phyloP scores from a whole-genome alignment of 2,797 vertebrate species.

The Acrossocheilus fasciatus region DNA sequence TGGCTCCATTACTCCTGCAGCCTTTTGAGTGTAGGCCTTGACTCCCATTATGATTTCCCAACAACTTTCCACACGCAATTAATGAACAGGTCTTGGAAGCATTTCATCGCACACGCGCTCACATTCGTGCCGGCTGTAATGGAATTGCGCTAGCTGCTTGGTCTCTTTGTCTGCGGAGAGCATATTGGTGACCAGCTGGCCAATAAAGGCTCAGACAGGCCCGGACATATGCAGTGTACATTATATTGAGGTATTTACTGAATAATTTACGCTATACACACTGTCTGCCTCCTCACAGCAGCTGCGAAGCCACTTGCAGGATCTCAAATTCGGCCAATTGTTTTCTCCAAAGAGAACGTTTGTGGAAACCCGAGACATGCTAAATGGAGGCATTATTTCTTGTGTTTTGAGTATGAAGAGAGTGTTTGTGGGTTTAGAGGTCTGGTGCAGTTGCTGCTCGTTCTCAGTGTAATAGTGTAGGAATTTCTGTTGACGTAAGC shows the following conservation, averaged over 20 bases:
- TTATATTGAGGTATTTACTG: slow-evolving; percentile 83
- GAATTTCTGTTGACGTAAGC: slow-evolving; percentile 20
- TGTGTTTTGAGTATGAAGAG: slow-evolving; percentile 10
- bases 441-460: slow-evolving; percentile 31
- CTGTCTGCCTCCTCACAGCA: slow-evolving; percentile 71
- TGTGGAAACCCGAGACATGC: slow-evolving; percentile 45
- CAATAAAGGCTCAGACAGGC: slow-evolving; percentile 80
- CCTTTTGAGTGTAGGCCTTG: slow-evolving; percentile 44
- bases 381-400: slow-evolving; percentile 47
- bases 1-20: slow-evolving; percentile 72
- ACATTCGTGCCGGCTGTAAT: slow-evolving; percentile 66
- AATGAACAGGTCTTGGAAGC: slow-evolving; percentile 83
- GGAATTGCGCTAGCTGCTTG: slow-evolving; percentile 57
- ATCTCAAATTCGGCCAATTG: slow-evolving; percentile 66
- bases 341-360: slow-evolving; percentile 57
- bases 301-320: slow-evolving; percentile 75
- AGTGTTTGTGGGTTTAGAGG: slow-evolving; percentile 6
- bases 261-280: slow-evolving; percentile 84
- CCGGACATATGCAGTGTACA: slow-evolving; percentile 84
- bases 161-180: slow-evolving; percentile 75
- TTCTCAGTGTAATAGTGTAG: not conserved
- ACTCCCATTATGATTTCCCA: slow-evolving; percentile 70
- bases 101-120: slow-evolving; percentile 64
- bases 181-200: slow-evolving; percentile 88
- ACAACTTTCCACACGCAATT: slow-evolving; percentile 83